Evolutionary conservation across 2,113 vertebrate species (phyloP).

Genomic region (Platichthys stellatus): DNA sequence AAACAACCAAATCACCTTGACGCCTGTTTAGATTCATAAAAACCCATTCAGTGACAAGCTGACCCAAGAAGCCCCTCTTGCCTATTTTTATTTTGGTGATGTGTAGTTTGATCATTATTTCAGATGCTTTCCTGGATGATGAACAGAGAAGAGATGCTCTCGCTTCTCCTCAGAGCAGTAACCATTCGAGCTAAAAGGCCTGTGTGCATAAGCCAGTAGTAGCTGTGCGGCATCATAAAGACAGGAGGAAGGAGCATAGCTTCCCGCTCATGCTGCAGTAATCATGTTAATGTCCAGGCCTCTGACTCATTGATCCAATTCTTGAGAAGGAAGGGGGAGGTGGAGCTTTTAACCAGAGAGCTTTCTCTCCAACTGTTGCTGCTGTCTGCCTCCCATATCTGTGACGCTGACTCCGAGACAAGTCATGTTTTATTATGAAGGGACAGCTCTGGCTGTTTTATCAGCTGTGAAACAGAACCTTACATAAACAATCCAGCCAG

Average conservation of each 20-base stretch:
- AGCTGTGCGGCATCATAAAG: slow-evolving; percentile 16
- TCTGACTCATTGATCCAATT: slow-evolving; percentile 73
- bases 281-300: slow-evolving; percentile 69
- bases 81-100: background rate
- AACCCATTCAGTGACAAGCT: slow-evolving; percentile 24
- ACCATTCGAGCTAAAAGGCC: slow-evolving; percentile 51
- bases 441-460: slow-evolving; percentile 16
- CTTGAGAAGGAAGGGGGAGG: slow-evolving; percentile 13
- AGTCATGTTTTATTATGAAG: slow-evolving; percentile 33
- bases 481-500: background rate
- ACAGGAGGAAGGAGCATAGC: slow-evolving; percentile 5
- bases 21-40: slow-evolving; percentile 17
- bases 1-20: slow-evolving; percentile 3
- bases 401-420: slow-evolving; percentile 14
- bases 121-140: slow-evolving; percentile 5
- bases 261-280: slow-evolving; percentile 70
- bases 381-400: slow-evolving; percentile 24
- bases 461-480: slow-evolving; percentile 20
- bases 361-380: slow-evolving; percentile 16
- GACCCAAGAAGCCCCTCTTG: background rate
- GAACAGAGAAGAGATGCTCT: slow-evolving; percentile 15
- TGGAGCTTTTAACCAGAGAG: slow-evolving; percentile 28
- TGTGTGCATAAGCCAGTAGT: slow-evolving; percentile 15
- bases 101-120: slow-evolving; percentile 31
- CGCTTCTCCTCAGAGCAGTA: background rate